These are phyloP conservation scores for Ciconia nigra DNA, from an alignment of 2,797 vertebrate genomes.

Conservation along the genomic window DNA sequence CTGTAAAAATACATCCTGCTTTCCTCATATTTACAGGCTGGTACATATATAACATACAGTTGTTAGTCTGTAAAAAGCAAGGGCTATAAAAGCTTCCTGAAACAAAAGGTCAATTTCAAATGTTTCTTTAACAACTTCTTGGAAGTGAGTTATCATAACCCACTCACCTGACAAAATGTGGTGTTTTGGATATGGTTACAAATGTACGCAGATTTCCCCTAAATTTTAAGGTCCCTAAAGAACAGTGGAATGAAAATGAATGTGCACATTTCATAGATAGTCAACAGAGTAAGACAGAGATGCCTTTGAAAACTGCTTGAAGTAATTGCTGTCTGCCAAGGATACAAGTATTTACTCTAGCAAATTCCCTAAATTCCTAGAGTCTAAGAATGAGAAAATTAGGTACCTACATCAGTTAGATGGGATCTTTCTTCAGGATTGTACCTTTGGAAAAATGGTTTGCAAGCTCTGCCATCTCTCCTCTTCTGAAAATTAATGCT, in stretches of 20 bases:
- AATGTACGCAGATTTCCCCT: background rate
- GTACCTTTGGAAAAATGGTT: background rate
- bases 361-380: background rate
- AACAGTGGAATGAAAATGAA: background rate
- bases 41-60: background rate
- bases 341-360: background rate
- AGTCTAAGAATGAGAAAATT: background rate
- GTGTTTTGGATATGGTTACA: background rate
- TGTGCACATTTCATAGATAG: background rate
- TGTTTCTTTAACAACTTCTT: background rate
- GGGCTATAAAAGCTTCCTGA: background rate
- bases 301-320: background rate
- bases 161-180: background rate
- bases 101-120: background rate
- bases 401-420: background rate
- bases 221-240: background rate
- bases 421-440: background rate
- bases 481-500: background rate
- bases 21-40: background rate
- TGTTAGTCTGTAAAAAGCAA: background rate
- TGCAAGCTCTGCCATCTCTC: background rate
- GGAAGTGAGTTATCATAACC: background rate
- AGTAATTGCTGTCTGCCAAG: background rate
- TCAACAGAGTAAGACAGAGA: background rate
- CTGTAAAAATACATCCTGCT: background rate